phyloP scores from a whole-genome alignment of 2,113 vertebrate species.

The Gallinago media region DNA sequence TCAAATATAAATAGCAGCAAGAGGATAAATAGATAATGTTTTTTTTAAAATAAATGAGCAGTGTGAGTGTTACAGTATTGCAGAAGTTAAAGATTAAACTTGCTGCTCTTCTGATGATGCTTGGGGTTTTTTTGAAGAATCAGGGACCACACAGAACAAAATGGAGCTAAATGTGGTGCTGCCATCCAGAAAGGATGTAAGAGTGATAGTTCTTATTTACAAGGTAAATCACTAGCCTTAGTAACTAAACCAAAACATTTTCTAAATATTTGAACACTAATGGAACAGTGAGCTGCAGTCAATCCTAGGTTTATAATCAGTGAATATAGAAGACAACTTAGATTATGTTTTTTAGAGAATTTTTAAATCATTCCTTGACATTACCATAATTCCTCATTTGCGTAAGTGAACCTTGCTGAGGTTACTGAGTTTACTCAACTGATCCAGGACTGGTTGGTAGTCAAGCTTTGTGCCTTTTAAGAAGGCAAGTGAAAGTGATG shows the following conservation, averaged over 20 bases:
- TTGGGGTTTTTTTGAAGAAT: background rate
- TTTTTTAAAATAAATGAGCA: background rate
- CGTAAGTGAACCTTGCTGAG: background rate
- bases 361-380: background rate
- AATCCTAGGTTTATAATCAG: background rate
- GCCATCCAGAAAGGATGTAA: background rate
- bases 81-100: background rate
- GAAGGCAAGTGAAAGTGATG: background rate
- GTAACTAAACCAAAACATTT: background rate
- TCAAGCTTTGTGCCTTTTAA: background rate
- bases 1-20: background rate
- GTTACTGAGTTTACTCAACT: background rate
- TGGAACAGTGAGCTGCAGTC: background rate
- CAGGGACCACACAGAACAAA: background rate
- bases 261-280: background rate
- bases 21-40: background rate
- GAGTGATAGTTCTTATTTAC: background rate
- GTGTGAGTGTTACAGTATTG: background rate
- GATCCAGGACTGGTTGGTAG: background rate
- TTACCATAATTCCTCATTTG: background rate
- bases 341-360: background rate
- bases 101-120: background rate
- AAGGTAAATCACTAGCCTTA: background rate
- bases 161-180: background rate
- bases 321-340: background rate